Evolutionary conservation across 2,113 vertebrate species (phyloP), one percentile per base, ranked within the genome.

Genomic region (Anolis sagrei): DNA sequence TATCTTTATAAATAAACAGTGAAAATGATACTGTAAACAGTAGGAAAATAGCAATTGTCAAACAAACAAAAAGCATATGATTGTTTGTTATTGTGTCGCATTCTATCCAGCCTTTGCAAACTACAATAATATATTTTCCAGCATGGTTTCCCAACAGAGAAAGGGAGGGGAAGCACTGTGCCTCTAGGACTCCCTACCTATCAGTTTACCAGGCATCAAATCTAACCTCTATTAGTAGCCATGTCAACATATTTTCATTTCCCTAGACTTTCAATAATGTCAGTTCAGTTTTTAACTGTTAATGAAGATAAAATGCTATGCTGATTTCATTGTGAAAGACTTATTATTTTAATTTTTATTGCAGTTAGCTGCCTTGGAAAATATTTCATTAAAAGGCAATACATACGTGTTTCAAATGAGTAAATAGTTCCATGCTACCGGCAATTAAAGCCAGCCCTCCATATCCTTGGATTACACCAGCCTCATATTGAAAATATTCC

Each of bases 1-100:
- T 29, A 73, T n/a, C 23, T 39, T 8, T 72, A 19, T 58, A 73
- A 72, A 39, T 82, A 73, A 39, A 91, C 27, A 16, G 0, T n/a
- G 29, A 44, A 51, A 3, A 7, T 11, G 36, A 84, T 49, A 76
- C 10, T 86, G 81, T 14, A 74, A 86, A 80, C 0, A 0, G 10
- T 1, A 21, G 58, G 85, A 83, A 0, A 0, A 74, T 87, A 83
- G 54, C 72, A 73, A 88, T 87, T 88, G 76, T 64, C 84, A 83
- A 34, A 62, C 1, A 0, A 64, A 36, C 64, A 48, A 77, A 66
- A 58, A 5, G 10, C 1, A 13, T 14, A 68, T 0, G 0, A 1
- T 32, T 69, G 54, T 7, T 0, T 0, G 2, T 14, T 83, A 83
- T 29, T 80, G 75, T n/a, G 25, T 4, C 3, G n/a, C 32, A 19